Evolutionary conservation across 2,888 invertebrate species (phyloP).

Genomic region (Pseudococcus viburni): DNA sequence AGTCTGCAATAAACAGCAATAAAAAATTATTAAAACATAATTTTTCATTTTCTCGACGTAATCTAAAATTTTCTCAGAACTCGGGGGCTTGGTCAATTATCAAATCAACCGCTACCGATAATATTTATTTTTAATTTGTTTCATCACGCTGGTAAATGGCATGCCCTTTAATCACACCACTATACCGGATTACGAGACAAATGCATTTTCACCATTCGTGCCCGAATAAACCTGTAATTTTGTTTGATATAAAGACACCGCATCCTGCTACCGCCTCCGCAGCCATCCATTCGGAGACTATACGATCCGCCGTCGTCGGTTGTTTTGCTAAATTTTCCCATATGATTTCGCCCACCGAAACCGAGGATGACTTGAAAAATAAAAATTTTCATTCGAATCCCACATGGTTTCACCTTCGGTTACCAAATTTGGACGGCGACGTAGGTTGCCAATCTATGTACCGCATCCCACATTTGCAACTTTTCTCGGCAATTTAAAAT

Average conservation of each 20-base stretch:
- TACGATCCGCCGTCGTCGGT: neutral
- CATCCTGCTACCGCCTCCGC: slow-evolving; percentile 31
- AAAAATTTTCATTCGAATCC: neutral
- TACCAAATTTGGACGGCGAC: slow-evolving; percentile 37
- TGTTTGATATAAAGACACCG: neutral
- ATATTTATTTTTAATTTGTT: neutral
- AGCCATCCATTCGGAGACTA: neutral
- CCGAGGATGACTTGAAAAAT: slow-evolving; percentile 35
- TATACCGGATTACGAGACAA: neutral
- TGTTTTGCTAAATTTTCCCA: slow-evolving; percentile 12
- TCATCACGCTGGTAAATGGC: neutral
- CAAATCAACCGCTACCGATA: neutral
- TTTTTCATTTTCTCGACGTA: neutral
- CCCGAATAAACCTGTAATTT: slow-evolving; percentile 21
- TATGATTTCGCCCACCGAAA: neutral
- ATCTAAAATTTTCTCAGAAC: neutral
- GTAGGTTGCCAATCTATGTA: slow-evolving; percentile 22
- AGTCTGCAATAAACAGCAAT: neutral
- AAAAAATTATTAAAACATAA: neutral
- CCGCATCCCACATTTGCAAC: slow-evolving; percentile 34
- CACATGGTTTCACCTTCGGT: slow-evolving; percentile 30
- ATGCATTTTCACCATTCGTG: slow-evolving; percentile 25
- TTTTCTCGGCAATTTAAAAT: slow-evolving; percentile 48
- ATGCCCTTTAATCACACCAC: neutral
- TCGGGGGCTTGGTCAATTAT: neutral